Percentiles rank a stretch among this genome's conserved stretches.
Conservation (phyloP, 2,797 vertebrate species). For the Calcarius lapponicus region DNA sequence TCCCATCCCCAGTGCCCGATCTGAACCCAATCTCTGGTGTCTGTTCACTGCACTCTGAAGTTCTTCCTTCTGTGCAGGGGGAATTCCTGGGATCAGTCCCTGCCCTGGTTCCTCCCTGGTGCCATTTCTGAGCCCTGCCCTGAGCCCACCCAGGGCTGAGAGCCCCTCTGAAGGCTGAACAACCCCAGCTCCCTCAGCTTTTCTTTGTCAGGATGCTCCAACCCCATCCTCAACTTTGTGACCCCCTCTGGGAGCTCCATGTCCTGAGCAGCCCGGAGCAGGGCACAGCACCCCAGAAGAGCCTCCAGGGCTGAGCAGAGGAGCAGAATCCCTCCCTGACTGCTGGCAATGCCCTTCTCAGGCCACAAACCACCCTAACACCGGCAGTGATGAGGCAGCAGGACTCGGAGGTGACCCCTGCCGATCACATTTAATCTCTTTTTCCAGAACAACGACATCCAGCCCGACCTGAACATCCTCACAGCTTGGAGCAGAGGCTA, state of each 20-base stretch:
- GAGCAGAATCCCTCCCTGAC: neutral
- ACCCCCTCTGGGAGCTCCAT: neutral
- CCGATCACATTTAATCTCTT: neutral
- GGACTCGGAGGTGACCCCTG: neutral
- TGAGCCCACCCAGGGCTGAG: neutral
- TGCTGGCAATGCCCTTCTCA: neutral
- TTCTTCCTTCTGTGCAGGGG: neutral
- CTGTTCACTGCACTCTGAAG: rapidly evolving
- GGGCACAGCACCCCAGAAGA: neutral
- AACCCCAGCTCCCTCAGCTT: neutral
- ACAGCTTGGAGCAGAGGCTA: conserved; percentile 87
- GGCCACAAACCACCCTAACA: neutral
- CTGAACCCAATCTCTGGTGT: neutral
- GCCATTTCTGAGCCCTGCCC: neutral
- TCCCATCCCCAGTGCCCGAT: too few species aligned
- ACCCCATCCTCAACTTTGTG: neutral
- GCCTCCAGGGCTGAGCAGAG: neutral
- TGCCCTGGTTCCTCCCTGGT: neutral
- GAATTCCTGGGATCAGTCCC: neutral
- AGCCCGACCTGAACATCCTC: conserved; percentile 82
- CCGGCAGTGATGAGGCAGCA: neutral
- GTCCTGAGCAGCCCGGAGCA: neutral
- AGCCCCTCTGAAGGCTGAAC: too few species aligned
- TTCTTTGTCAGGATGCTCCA: neutral
- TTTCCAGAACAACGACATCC: conserved; percentile 71